Conservation (phyloP, 2,888 invertebrate genomes). For the Tetramorium bicarinatum region DNA sequence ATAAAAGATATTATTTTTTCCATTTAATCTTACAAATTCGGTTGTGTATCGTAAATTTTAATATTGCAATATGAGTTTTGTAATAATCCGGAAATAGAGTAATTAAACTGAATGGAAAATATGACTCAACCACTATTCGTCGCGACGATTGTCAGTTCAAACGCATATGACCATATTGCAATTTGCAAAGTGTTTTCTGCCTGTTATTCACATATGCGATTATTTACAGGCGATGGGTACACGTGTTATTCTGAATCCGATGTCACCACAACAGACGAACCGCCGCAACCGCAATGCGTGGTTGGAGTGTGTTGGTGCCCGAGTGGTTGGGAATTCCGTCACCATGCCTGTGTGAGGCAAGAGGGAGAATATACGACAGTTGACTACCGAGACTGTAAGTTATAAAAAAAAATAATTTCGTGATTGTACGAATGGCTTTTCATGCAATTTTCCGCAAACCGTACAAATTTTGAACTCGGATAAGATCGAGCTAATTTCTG, state of each 20-base stretch:
- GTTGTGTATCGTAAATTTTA: not conserved
- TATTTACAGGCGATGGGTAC: constrained; percentile 86
- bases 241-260: constrained; percentile 84
- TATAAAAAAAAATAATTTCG: constrained; percentile 9
- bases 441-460: not conserved
- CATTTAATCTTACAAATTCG: not conserved
- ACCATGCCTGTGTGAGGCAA: constrained; percentile 77
- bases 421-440: not conserved
- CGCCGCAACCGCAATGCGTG: constrained; percentile 85
- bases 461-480: not conserved
- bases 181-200: constrained; percentile 37
- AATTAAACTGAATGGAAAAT: constrained; percentile 7
- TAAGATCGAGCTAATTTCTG: not conserved
- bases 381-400: constrained; percentile 72
- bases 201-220: constrained; percentile 53
- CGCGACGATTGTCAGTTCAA: constrained; percentile 24
- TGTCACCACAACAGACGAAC: constrained; percentile 73
- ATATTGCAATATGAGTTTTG: not conserved
- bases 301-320: constrained; percentile 89
- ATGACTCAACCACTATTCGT: not conserved
- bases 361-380: constrained; percentile 66
- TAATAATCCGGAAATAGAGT: not conserved
- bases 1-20: not conserved
- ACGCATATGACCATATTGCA: constrained; percentile 12
- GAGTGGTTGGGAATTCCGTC: constrained; percentile 86